Percentiles rank a stretch among this genome's conserved stretches.
Evolutionary conservation across 2,888 invertebrate species (phyloP).

Genomic region (Drosophila merina): DNA sequence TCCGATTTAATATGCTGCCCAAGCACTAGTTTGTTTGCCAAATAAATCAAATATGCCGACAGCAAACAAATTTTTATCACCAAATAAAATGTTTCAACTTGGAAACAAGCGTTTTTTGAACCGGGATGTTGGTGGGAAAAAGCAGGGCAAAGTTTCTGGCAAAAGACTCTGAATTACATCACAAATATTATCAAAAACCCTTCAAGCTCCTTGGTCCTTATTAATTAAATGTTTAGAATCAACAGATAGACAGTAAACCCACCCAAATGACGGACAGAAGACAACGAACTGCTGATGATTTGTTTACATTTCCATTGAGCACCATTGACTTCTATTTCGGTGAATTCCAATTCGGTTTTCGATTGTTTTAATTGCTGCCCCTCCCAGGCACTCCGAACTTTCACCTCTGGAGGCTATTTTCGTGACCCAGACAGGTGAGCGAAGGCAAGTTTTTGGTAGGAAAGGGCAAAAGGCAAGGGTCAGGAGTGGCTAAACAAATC

Average conservation of each 20-base stretch:
- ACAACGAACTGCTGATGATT: constrained; percentile 24
- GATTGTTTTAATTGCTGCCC: constrained; percentile 36
- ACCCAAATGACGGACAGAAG: constrained; percentile 3
- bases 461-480: constrained; percentile 23
- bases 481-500: constrained; percentile 37
- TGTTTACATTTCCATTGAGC: constrained; percentile 23
- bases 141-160: too few relatives aligned
- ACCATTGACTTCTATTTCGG: constrained; percentile 32
- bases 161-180: neutral
- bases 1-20: constrained; percentile 2
- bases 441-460: neutral
- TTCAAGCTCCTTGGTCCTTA: neutral
- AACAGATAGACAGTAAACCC: constrained; percentile 18
- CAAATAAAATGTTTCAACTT: neutral
- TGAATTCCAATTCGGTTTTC: constrained; percentile 24
- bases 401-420: constrained; percentile 26
- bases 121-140: neutral
- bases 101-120: neutral
- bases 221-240: constrained; percentile 15
- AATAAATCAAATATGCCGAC: constrained; percentile 2
- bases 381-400: constrained; percentile 8
- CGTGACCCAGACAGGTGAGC: constrained; percentile 6
- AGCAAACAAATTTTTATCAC: neutral
- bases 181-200: neutral
- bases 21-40: neutral